Evolutionary conservation across 2,888 invertebrate genomes (phyloP), one percentile per base, ranked within the genome.

Genomic region (Nymphalis polychloros): DNA sequence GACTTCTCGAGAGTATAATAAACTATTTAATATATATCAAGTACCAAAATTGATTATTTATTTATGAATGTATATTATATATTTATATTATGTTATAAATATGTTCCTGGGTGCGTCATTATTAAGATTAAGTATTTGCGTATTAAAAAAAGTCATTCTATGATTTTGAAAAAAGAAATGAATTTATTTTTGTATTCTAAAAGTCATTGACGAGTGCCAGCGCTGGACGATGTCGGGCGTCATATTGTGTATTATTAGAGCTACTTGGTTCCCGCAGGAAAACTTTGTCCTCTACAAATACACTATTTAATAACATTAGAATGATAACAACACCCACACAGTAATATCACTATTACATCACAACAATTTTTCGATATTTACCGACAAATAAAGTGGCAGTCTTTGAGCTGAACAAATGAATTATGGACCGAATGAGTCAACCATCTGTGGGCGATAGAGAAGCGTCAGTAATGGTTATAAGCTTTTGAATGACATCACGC

Each of bases 121-220:
- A 55, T 8, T 17, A 52, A 52, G 13, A 31, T 16, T 31, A 23
- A 16, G 31, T 6, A 23, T 27, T 27, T 31, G n/a, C 13, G 7
- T 23, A 55, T 31, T 55, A 16, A 16, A n/a, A 79, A 77, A 78
- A 76, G 81, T 79, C 47, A 31, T 60, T 31, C 20, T 59, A 59
- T 52, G 27, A 61, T 64, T 60, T 50, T 19, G 80, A 81, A 81
- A 81, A 84, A 80, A 81, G 78, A 83, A 84, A 83, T 84, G 79
- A 75, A 84, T 87, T 86, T 88, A 89, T 89, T 89, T 88, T 84
- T 77, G 83, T 81, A 78, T 81, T 78, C 80, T 77, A 83, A 84
- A 84, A 88, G 84, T 83, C 85, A 84, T 86, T 82, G 86, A 83
- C 84, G 83, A 79, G 76, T 77, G 76, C 76, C 77, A 74, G 73